phyloP scores from a whole-genome alignment of 2,888 invertebrate genomes.

The Diabrotica balteata region DNA sequence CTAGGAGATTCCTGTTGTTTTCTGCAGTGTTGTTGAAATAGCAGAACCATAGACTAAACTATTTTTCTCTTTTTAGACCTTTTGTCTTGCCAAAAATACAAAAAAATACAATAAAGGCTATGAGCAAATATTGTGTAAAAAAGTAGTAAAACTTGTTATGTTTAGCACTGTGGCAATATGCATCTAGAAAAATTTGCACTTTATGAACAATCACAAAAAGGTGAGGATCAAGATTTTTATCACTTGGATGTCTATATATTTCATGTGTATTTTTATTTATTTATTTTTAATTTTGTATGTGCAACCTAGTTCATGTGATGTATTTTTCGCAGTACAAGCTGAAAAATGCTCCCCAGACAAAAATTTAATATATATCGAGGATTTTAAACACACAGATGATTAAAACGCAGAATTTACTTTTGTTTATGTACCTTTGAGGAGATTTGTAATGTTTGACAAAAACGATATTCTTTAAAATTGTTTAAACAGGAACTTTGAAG shows the following conservation, averaged over 20 bases:
- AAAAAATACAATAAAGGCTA: constrained; percentile 40
- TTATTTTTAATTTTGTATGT: constrained; percentile 34
- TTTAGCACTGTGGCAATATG: constrained; percentile 46
- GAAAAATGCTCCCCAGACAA: constrained; percentile 44
- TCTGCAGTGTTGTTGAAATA: constrained; percentile 12
- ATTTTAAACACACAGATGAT: constrained; percentile 38
- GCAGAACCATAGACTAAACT: constrained; percentile 38
- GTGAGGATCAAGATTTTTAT: constrained; percentile 36
- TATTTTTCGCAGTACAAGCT: constrained; percentile 53
- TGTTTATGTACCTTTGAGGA: constrained; percentile 46
- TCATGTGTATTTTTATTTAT: constrained; percentile 13
- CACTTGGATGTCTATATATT: constrained; percentile 26
- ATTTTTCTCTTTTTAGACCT: constrained; percentile 54
- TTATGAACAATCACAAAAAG: constrained; percentile 37
- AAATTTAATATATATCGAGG: constrained; percentile 42
- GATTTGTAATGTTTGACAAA: constrained; percentile 40
- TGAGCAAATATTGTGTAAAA: constrained; percentile 37
- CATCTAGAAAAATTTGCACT: constrained; percentile 42
- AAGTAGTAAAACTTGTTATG: constrained; percentile 41
- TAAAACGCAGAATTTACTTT: constrained; percentile 42
- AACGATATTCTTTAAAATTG: constrained; percentile 47
- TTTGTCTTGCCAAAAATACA: constrained; percentile 40
- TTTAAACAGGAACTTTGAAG: constrained; percentile 41
- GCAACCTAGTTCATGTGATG: constrained; percentile 42
- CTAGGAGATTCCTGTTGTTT: background rate